Evolutionary conservation across 2,888 invertebrate genomes (phyloP), one percentile per base, ranked within the genome.

Genomic region (Cancer borealis): DNA sequence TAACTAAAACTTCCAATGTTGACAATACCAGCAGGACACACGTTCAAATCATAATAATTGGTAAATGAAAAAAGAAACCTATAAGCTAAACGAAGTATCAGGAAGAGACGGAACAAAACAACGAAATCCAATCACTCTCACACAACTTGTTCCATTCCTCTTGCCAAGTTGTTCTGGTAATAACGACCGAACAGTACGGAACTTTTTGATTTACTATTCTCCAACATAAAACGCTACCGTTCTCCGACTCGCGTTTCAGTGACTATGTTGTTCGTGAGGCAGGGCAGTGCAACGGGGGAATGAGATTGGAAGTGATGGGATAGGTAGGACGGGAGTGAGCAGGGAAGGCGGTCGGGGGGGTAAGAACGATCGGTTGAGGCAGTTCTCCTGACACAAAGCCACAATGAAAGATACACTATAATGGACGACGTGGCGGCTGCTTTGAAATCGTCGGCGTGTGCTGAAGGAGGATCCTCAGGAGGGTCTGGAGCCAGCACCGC

Each of bases 391-490:
- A 79, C 79, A 79, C 79, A 79, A 30, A 79, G 30, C 79, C 30
- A 79, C 30, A 30, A 79, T 79, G 79, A 79, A 30, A 79, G 30
- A 79, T 79, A 79, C 30, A 30, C 14, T 79, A n/a, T 66, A 66
- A 66, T 66, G 66, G 66, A 66, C 66, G 66, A n/a, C 66, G 66
- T 66, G 66, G n/a, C 66, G 66, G 66, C 66, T 66, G 79, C 30
- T 79, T 79, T 79, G 79, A 79, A 79, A 26, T 30, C 30, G 79
- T 79, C 79, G 79, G 79, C 79, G 79, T 79, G 79, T 79, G 79
- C 30, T 79, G 79, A 30, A 30, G 79, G 79, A 79, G 79, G 79
- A 26, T 30, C 12, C 79, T 17, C 30, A 14, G 79, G 79, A 79
- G 30, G 26, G 26, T 30, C 79, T 26, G 66, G 66, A 66, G 66